Conservation (phyloP, 2,888 invertebrate species). For the Heliconius charithonia region DNA sequence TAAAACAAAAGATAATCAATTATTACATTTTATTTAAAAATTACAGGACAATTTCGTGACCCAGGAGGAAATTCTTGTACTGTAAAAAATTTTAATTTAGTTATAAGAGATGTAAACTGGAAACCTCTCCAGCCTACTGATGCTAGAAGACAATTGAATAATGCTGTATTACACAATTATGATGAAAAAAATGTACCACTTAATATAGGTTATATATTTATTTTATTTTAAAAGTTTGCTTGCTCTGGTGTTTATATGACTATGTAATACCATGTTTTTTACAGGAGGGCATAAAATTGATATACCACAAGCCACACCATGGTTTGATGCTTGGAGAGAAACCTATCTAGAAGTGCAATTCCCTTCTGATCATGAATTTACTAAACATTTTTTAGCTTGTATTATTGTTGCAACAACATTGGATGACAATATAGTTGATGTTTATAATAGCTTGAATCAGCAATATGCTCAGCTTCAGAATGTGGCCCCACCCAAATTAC, state of each 20-base stretch:
- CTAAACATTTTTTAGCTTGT: slow-evolving; percentile 93
- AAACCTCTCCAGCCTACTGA: slow-evolving; percentile 91
- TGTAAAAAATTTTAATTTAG: slow-evolving; percentile 90
- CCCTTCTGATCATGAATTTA: slow-evolving; percentile 98
- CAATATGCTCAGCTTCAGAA: slow-evolving; percentile 91
- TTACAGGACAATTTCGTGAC: slow-evolving; percentile 91
- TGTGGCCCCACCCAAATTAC: slow-evolving; percentile 89
- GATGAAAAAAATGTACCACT: slow-evolving; percentile 81
- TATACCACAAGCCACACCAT: slow-evolving; percentile 91
- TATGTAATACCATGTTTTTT: slow-evolving; percentile 45
- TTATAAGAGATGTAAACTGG: slow-evolving; percentile 91
- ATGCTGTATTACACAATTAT: slow-evolving; percentile 87
- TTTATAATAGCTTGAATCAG: slow-evolving; percentile 91
- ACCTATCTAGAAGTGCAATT: slow-evolving; percentile 94
- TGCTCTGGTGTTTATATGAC: slow-evolving; percentile 5
- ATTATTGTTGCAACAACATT: slow-evolving; percentile 89
- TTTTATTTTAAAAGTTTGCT: slow-evolving; percentile 6
- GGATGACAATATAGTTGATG: slow-evolving; percentile 91
- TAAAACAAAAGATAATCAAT: not conserved
- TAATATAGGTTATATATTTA: slow-evolving; percentile 74
- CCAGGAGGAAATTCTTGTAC: slow-evolving; percentile 89
- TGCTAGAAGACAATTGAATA: slow-evolving; percentile 93
- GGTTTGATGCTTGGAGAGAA: slow-evolving; percentile 98
- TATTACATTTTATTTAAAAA: slow-evolving; percentile 41
- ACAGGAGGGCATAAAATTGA: slow-evolving; percentile 85